Conservation (phyloP, 2,113 vertebrate genomes). For the Todiramphus saurophagus region DNA sequence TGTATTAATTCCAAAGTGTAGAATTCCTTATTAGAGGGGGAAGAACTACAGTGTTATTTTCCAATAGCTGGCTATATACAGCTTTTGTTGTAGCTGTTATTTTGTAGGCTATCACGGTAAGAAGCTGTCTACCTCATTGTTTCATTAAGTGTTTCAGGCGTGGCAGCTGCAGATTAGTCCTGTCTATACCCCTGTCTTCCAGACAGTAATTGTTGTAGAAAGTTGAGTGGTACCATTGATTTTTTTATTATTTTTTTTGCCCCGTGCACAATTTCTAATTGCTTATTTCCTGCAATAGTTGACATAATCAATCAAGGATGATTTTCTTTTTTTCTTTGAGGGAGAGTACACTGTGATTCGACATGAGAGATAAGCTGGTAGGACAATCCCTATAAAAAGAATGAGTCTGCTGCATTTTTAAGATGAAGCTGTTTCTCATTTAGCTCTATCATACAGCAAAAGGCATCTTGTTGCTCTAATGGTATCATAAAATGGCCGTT, state of each 20-base stretch:
- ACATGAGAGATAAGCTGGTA: neutral
- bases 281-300: slow-evolving; percentile 57
- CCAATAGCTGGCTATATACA: neutral
- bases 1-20: neutral
- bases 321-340: slow-evolving; percentile 11
- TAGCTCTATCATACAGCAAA: neutral
- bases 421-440: neutral
- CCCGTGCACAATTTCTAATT: slow-evolving; percentile 28
- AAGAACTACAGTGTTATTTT: neutral
- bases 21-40: neutral
- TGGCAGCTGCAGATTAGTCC: neutral
- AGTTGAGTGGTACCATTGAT: slow-evolving; percentile 2
- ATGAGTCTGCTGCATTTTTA: neutral
- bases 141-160: neutral
- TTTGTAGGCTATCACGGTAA: neutral
- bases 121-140: neutral
- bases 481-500: neutral
- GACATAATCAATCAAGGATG: slow-evolving; percentile 44
- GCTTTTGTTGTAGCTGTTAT: neutral
- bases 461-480: neutral
- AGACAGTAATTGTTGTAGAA: neutral
- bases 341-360: neutral
- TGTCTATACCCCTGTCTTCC: neutral
- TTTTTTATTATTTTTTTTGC: neutral
- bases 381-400: neutral